Conservation (phyloP, 2,888 invertebrate genomes). For the Ormyrus rosae region DNA sequence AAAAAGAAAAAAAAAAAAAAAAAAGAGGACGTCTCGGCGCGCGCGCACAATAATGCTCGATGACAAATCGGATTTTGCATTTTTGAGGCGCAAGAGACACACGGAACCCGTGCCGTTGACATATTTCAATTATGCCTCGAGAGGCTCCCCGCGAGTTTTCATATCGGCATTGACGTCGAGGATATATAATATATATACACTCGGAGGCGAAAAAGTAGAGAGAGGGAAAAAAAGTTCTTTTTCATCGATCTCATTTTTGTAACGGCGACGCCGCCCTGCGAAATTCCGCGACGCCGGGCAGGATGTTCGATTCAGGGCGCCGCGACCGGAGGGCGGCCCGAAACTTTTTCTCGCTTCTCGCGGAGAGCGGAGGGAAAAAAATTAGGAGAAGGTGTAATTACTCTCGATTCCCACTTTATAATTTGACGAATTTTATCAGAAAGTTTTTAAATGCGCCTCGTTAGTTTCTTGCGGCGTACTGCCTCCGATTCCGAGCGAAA, state of each 20-base stretch:
- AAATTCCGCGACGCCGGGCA: neutral
- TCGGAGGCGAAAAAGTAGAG: neutral
- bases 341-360: neutral
- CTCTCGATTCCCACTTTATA: neutral
- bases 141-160: neutral
- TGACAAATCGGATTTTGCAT: constrained; percentile 40
- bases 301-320: neutral
- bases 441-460: too few species aligned
- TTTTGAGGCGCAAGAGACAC: neutral
- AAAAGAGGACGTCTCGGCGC: too few species aligned
- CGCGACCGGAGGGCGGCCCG: neutral
- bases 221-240: neutral
- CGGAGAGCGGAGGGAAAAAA: neutral
- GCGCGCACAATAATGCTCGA: neutral
- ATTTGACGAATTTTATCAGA: too few species aligned
- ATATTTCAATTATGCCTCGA: constrained; percentile 40
- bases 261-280: too few species aligned
- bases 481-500: too few species aligned
- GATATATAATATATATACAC: neutral
- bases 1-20: neutral
- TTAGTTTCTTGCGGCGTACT: too few species aligned
- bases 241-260: too few species aligned
- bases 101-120: constrained; percentile 17
- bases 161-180: constrained; percentile 13
- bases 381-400: constrained; percentile 24